These are phyloP conservation scores for Channa maculata DNA, from an alignment of 2,113 vertebrate species.

Conservation along the genomic window DNA sequence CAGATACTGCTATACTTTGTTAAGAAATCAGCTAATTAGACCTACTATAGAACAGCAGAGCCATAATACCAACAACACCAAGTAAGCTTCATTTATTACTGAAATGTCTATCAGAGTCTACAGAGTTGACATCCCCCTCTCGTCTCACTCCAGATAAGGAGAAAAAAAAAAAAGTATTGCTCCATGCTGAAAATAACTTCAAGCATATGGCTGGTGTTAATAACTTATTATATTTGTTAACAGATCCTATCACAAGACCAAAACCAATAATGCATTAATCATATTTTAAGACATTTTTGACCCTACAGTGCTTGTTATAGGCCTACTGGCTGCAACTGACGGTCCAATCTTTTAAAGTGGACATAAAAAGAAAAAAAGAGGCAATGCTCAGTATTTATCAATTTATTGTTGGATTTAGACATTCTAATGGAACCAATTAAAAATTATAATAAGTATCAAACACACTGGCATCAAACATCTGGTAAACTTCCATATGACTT, in stretches of 20 bases:
- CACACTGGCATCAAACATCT: too few relatives aligned
- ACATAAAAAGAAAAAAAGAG: too few relatives aligned
- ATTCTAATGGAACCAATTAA: too few relatives aligned
- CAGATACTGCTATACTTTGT: background rate
- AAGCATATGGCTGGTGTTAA: background rate
- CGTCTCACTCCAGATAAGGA: background rate
- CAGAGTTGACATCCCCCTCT: background rate
- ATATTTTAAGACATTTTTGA: background rate
- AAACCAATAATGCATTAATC: background rate
- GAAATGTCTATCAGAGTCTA: background rate
- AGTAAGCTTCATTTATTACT: background rate
- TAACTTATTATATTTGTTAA: slow-evolving; percentile 2
- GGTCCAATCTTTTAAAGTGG: background rate
- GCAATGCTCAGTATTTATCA: too few relatives aligned
- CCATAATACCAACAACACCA: background rate
- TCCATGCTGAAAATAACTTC: too few relatives aligned
- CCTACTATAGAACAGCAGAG: too few relatives aligned
- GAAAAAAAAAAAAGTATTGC: background rate
- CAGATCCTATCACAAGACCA: background rate
- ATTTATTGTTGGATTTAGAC: too few relatives aligned
- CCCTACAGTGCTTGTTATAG: background rate
- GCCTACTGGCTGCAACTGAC: background rate
- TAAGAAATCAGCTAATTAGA: too few relatives aligned
- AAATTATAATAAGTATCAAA: too few relatives aligned
- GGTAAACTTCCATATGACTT: too few relatives aligned